Base-by-base conservation (phyloP, 2,797 vertebrate genomes). In the Gallirallus australis region DNA sequence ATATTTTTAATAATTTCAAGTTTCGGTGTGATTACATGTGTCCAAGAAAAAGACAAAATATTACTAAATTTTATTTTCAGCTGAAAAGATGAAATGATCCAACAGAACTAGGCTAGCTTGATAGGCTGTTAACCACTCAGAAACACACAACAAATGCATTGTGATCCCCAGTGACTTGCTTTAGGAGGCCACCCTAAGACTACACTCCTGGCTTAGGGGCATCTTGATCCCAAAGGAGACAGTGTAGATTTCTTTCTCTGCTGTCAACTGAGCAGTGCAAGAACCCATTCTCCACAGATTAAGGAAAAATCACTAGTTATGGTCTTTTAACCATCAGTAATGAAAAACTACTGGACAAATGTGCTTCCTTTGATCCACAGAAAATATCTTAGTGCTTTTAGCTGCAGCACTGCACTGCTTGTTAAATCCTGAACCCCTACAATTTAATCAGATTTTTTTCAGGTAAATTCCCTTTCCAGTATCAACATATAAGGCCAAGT, bases 281-380 rank as follows among this genome's bases (percentile, higher is more conserved):
- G 39, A 59, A 59, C 3, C 3, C 2, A 11, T 64, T 83, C n/a
- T 27, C 2, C 11, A 19, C 0, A 1, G 19, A 35, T 23, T 61
- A 65, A 20, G 7, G 8, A 50, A 88, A 90, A 78, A 50, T 28
- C 8, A 27, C 14, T 63, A 42, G 3, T 59, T 65, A 39, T 11
- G 7, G 28, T 52, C 20, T 65, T 60, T 31, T 47, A 69, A 84
- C 11, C 13, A 54, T 6, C 5, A 15, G 3, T 71, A 48, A 15
- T 42, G 31, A 33, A 66, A 50, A 68, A 60, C 28, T 80, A 30
- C 7, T 39, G 10, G 28, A 65, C 8, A 61, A 57, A 40, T n/a
- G 10, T 64, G 2, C 4, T 69, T 87, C 24, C 19, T 85, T 64
- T 54, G 53, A 57, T 60, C 12, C 40, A 33, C 54, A 70, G 39